Evolutionary conservation across 2,888 invertebrate genomes (phyloP), one percentile per base, ranked within the genome.

Genomic region (Lasioglossum oenotherae): DNA sequence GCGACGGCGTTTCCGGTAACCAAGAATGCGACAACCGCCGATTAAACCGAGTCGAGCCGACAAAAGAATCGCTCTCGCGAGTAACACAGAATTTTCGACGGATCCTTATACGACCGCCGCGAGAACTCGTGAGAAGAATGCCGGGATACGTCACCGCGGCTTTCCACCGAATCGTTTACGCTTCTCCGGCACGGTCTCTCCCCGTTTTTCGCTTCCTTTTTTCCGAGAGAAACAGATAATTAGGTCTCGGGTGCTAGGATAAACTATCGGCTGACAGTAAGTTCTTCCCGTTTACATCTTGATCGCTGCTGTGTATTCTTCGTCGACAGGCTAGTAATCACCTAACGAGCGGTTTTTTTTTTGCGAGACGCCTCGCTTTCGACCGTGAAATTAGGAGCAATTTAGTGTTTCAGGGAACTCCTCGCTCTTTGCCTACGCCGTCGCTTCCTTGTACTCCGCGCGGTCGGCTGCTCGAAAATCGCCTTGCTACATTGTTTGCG

Each of bases 1-100:
- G 46, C 71, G 76, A 78, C 73, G 74, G 67, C 80, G 83, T 83
- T 89, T 89, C 89, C 89, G 89, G 89, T 87, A 80, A 74, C 76
- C 44, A 81, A 80, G 85, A 87, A 87, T 82, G 82, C 71, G 38
- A 57, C 80, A 74, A 69, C 79, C 67, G n/a, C 71, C 85, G 81
- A 87, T 86, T 71, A 87, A 57, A 82, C 77, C 31, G 72, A 41
- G 49, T 57, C 41, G 27, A 57, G 41, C 82, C 82, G 87, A 85
- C 88, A 85, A 87, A 84, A 80, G 87, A 79, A 78, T 79, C 77
- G 81, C 67, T 77, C 67, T 77, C 75, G 78, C 74, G 57, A 35
- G 38, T 71, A 78, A 78, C 78, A 74, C 31, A 46, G 86, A 75
- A 72, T 78, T 81, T 44, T 85, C 69, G 57, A 53, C 27, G 41